Base-by-base conservation (phyloP, 2,888 invertebrate species). In the Galerucella calmariensis region DNA sequence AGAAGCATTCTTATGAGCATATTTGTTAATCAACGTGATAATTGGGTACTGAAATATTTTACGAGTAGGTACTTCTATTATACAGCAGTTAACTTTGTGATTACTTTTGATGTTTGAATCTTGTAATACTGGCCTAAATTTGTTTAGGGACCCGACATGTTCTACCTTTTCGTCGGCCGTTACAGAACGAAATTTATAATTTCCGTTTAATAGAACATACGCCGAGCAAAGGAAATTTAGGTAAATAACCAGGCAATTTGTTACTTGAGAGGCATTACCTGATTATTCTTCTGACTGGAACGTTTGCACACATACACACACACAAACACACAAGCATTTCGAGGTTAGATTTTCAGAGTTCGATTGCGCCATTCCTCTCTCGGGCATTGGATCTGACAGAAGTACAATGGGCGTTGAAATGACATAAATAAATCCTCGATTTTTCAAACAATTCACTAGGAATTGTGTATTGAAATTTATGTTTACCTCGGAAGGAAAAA, bases 201-300 rank as follows among this genome's bases (percentile, higher is more conserved):
- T 83, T 83, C 83, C 83, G 83, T 80, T 82, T 79, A 80, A 82
- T 81, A 79, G 80, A 80, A 79, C 80, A 81, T 79, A 78, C 79
- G 81, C 79, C 80, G 73, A 77, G 72, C 79, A 79, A 74, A 81
- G 82, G 83, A 83, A 83, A 82, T 81, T 82, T 79, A 80, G 79
- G 79, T 81, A 81, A 80, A 82, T 82, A 83, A 79, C 81, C 78
- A 76, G 82, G 80, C 81, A 83, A 83, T 83, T 82, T 82, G 81
- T 82, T 82, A 80, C 79, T 74, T 74, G 69, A 69, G 62, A 77
- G 65, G 77, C 77, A 77, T 78, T 79, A 79, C 76, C 79, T 79
- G 75, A 81, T 81, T 81, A 80, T 77, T 73, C 74, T 69, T 68
- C 27, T 46, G 65, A 62, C 51, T 69, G 67, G 58, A 66, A 67